Base-by-base conservation (phyloP, 2,113 vertebrate genomes). In the Hippoglossus stenolepis region DNA sequence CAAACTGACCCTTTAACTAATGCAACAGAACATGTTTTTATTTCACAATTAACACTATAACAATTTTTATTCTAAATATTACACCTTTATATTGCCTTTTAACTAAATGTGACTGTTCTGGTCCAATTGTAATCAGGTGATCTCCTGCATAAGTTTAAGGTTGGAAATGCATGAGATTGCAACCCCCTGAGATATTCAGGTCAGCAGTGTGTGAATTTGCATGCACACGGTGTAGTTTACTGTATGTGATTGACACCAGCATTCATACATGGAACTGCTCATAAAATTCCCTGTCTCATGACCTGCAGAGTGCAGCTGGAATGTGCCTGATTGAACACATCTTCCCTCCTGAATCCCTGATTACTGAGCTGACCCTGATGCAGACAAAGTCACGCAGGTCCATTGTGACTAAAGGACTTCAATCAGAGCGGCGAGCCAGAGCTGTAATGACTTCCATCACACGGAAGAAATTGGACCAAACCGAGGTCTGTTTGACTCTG, bases 371-470 rank as follows among this genome's bases (percentile, higher is more conserved):
- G 82, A 86, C 86, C 86, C 85, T 6, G 79, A 51, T 60, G 70
- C 80, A 73, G 53, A 69, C 5, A 0, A 40, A 85, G 71, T 80
- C 83, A 63, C 73, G 23, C 57, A 24, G 1, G 31, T 35, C 83
- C 66, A 79, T 85, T 89, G 89, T 88, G 69, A 70, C 79, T 73
- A 69, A 88, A 76, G 89, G 87, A 85, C 87, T 90, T 93, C 93
- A 91, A 90, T 93, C 91, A 93, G 82, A 82, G 73, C 56, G 1
- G 79, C 20, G 74, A 86, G 82, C 68, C 54, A 1, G 65, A 66
- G 83, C 80, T 70, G 72, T 84, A 87, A 92, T 86, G 85, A 84
- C 86, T 90, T 88, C 82, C 88, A 91, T 89, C 91, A 79, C 88
- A 62, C 11, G 1, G 31, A 24, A 62, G 66, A 84, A 92, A 89